Evolutionary conservation across 2,113 vertebrate species (phyloP), one percentile per base, ranked within the genome.

Genomic region (Anolis sagrei): DNA sequence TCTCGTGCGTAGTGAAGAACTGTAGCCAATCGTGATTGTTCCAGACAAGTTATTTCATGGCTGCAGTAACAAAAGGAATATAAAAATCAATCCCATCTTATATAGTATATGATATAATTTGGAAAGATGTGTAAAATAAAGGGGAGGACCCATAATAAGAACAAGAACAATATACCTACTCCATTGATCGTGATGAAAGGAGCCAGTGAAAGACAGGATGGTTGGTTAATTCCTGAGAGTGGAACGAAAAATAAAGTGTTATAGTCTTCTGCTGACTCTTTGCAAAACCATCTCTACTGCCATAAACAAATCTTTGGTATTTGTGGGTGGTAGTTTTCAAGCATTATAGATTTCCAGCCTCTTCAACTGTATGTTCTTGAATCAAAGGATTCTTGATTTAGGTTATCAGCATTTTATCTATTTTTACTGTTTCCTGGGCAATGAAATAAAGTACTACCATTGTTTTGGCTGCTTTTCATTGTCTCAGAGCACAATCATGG

Each of bases 1-100:
- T 85, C 81, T 91, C 91, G 94, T 95, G 84, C 88, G 81, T 93
- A 95, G 82, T 93, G 91, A 86, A 94, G 90, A 93, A 84, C 81
- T 92, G 79, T 87, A 44, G 27, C 91, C 85, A 89, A 79, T 89
- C 89, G 85, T 90, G 89, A 82, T 93, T 89, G 93, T 94, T 95
- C 94, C 89, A 84, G 82, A 82, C 25, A 93, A 88, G 85, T 49
- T 80, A 94, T 94, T 92, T 87, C 48, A 0, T 82, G 87, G 84
- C 54, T 83, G 23, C 84, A 70, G 27, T 90, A 68, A 81, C 54
- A 91, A 88, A 85, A 74, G 76, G 68, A 89, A 93, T 93, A 90
- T 89, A 84, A 90, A 89, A 94, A 85, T 85, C 73, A 58, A 85
- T 88, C 79, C 73, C 7, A 88, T 91, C 80, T 87, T 87, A 82